Conservation (phyloP, 1,140 invertebrate species). For the Stegodyphus dumicola region DNA sequence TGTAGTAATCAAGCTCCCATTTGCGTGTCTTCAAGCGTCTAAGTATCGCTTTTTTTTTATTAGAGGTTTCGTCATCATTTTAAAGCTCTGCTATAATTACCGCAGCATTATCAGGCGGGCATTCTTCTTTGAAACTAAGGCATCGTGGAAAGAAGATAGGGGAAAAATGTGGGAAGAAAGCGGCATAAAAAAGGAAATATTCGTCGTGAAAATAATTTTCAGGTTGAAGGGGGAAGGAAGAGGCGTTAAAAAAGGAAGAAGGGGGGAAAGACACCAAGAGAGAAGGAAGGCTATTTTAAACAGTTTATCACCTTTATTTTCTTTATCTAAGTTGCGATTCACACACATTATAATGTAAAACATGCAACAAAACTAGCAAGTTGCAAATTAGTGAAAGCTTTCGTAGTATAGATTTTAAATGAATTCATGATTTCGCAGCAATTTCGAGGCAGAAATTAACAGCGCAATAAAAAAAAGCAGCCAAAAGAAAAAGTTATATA, state of each 20-base stretch:
- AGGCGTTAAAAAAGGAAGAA: not conserved
- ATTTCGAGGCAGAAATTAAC: too few species aligned
- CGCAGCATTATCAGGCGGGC: not conserved
- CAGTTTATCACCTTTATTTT: not conserved
- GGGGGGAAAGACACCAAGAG: not conserved
- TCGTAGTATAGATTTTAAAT: too few species aligned
- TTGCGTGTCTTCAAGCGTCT: constrained; percentile 19
- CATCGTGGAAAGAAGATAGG: not conserved
- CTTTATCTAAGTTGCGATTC: not conserved
- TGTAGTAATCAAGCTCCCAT: constrained; percentile 21
- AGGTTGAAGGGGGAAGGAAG: not conserved
- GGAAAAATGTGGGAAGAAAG: not conserved
- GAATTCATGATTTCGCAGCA: too few species aligned
- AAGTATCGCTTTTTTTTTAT: not conserved
- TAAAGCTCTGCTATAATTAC: constrained; percentile 15
- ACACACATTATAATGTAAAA: not conserved
- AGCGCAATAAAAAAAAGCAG: too few species aligned
- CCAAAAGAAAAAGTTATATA: too few species aligned
- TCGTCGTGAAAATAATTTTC: not conserved
- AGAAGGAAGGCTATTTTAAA: not conserved
- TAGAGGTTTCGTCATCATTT: not conserved
- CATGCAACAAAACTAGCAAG: too few species aligned
- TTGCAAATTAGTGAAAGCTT: too few species aligned
- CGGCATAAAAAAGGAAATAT: not conserved
- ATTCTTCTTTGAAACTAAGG: not conserved